Evolutionary conservation across 2,797 vertebrate genomes (phyloP).

Genomic region (Smutsia temminckii): DNA sequence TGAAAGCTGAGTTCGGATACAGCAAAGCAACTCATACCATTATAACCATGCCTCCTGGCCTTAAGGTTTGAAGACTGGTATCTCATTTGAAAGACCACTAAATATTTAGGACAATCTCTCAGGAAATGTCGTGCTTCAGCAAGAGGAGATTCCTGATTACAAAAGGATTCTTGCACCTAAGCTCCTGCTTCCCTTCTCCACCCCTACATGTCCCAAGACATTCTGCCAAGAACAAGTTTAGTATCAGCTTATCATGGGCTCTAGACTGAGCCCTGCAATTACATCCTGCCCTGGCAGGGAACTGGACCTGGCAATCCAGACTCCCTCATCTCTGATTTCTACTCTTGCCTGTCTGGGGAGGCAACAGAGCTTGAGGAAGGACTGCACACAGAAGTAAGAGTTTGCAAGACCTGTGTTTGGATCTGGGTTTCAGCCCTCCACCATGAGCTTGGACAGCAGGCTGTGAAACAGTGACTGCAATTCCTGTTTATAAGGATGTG

Average conservation of each 20-base stretch:
- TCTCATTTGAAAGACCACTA: background rate
- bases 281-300: constrained; percentile 55
- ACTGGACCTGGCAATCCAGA: constrained; percentile 51
- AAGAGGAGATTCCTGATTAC: background rate
- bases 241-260: constrained; percentile 49
- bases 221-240: constrained; percentile 61
- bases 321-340: constrained; percentile 12
- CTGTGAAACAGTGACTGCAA: background rate
- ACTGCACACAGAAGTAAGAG: background rate
- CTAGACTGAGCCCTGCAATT: constrained; percentile 27
- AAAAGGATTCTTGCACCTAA: background rate
- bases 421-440: background rate
- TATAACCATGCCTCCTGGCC: background rate
- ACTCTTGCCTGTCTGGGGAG: background rate
- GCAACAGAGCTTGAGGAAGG: background rate
- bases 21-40: background rate
- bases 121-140: constrained; percentile 10
- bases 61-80: background rate
- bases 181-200: background rate
- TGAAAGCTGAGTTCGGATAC: background rate
- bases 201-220: background rate
- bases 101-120: background rate
- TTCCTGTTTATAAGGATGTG: background rate
- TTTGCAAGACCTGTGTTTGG: background rate
- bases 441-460: background rate